phyloP scores from a whole-genome alignment of 2,888 invertebrate species.

The Papilio elwesi region DNA sequence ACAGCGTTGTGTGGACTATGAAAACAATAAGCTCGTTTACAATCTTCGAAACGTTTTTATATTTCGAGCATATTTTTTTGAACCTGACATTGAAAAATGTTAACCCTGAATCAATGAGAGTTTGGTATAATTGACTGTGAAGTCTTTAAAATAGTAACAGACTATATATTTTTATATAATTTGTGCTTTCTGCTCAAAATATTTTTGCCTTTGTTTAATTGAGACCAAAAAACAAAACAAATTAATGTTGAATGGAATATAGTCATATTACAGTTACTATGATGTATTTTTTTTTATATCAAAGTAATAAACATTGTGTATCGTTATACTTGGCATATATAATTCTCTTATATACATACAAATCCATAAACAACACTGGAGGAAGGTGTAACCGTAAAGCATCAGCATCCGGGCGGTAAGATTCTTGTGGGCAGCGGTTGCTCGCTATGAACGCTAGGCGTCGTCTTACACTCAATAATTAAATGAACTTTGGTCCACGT shows the following conservation, averaged over 20 bases:
- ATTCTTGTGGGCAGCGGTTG: neutral
- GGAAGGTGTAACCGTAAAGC: neutral
- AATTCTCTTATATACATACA: neutral
- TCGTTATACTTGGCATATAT: neutral
- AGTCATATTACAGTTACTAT: neutral
- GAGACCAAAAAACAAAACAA: neutral
- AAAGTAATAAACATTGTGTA: neutral
- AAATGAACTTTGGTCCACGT: constrained; percentile 38
- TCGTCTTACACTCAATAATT: constrained; percentile 23
- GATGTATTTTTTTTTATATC: constrained; percentile 13
- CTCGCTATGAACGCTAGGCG: neutral
- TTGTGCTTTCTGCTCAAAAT: neutral
- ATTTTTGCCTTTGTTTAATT: neutral
- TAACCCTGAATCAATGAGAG: constrained; percentile 1
- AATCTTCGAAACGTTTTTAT: neutral
- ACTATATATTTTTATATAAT: neutral
- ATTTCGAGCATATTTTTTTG: constrained; percentile 1
- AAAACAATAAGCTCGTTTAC: constrained; percentile 22
- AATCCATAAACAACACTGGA: neutral
- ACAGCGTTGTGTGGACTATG: constrained; percentile 21
- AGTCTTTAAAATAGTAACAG: neutral
- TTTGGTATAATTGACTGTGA: neutral
- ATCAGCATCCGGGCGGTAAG: neutral
- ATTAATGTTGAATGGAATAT: neutral
- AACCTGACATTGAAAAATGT: constrained; percentile 13